Base-by-base conservation (phyloP, 2,888 invertebrate species). In the Callimorpha dominula region DNA sequence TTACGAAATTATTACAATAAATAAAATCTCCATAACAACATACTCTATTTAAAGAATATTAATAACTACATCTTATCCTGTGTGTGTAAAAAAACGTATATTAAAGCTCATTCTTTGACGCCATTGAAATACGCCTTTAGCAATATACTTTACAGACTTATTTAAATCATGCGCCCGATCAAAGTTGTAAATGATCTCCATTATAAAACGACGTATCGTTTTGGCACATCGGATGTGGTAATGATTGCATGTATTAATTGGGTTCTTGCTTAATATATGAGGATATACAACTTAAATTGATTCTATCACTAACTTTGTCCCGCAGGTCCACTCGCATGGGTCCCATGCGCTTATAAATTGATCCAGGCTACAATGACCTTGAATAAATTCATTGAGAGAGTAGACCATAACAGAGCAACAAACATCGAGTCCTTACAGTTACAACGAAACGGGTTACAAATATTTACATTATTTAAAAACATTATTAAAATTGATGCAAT, bases 161-260 rank as follows among this genome's bases (percentile, higher is more conserved):
- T 31, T 63, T 46, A 49, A 63, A 69, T 6, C 52, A 52, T 49
- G 31, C 40, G 42, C 46, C 64, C 46, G 60, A 69, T 74, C 46
- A 31, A n/a, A 40, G n/a, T 46, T 57, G 52, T 65, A 60, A 79
- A 79, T 72, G 65, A 76, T 77, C 65, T n/a, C 70, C 46, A 73
- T 80, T 70, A 75, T 64, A 50, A 71, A 80, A 17, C 57, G 68
- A 71, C 66, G 69, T 40, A 63, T 75, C 62, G 63, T 75, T 77
- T 63, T 71, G 71, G 81, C 71, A 78, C 52, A 72, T 50, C 43
- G 57, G 20, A 15, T 54, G 43, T 68, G 49, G 49, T 69, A 40
- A 69, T 69, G n/a, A 50, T 40, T 14, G 46, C 40, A 46, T 67
- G 11, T 46, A 62, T 62, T 62, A 50, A 69, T 69, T 62, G 57